Percentiles rank a stretch among this genome's conserved stretches.
Evolutionary conservation across 1,140 invertebrate species (phyloP).

Genomic region (Drosophila sucinea): DNA sequence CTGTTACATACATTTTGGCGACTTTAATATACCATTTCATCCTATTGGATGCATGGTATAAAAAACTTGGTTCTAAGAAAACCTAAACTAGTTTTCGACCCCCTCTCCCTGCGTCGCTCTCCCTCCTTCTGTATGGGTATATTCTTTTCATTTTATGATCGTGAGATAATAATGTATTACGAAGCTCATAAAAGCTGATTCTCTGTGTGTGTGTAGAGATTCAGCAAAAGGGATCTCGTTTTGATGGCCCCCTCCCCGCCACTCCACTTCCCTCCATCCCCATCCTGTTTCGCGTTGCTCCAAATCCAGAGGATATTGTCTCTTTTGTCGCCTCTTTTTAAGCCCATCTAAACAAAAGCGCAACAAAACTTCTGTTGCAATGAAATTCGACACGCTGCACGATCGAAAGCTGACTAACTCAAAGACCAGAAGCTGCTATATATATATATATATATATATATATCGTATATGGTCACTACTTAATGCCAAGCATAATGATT

Average conservation of each 20-base stretch:
- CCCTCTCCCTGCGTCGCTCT: too few relatives aligned
- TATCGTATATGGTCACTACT: constrained; percentile 29
- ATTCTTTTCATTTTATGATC: too few relatives aligned
- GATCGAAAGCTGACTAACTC: constrained; percentile 17
- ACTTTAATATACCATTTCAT: too few relatives aligned
- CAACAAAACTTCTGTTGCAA: constrained; percentile 17
- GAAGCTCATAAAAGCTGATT: too few relatives aligned
- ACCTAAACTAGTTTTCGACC: too few relatives aligned
- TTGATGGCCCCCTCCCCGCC: not conserved
- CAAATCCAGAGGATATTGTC: constrained; percentile 49
- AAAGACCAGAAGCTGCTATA: constrained; percentile 24
- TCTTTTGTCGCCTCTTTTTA: constrained; percentile 39
- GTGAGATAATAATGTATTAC: too few relatives aligned
- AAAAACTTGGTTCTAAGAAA: too few relatives aligned
- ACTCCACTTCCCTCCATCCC: not conserved
- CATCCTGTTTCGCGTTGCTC: constrained; percentile 24
- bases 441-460: not conserved
- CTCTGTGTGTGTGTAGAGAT: not conserved
- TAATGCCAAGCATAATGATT: constrained; percentile 30
- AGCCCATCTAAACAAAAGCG: constrained; percentile 23
- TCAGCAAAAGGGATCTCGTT: not conserved
- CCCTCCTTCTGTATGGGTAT: too few relatives aligned
- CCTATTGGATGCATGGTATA: too few relatives aligned
- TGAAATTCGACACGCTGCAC: constrained; percentile 64
- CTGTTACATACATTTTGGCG: too few relatives aligned